Base-by-base conservation (phyloP, 2,888 invertebrate genomes). In the Nomada goodeniana region DNA sequence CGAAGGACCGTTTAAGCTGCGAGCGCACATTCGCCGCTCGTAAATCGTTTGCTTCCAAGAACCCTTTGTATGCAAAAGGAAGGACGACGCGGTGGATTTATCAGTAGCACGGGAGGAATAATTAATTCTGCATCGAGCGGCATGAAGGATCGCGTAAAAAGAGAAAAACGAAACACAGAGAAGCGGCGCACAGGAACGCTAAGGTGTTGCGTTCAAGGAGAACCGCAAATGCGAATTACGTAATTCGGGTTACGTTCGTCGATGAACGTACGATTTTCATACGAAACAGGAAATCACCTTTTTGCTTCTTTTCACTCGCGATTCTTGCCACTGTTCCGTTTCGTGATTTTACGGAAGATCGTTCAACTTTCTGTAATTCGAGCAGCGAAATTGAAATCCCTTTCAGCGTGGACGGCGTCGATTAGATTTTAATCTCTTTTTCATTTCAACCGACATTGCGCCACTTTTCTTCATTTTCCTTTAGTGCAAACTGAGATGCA, bases 171-270 rank as follows among this genome's bases (percentile, higher is more conserved):
- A 88, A 79, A 83, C 73, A 72, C 74, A 76, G 79, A 74, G 84
- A 82, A 86, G 70, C 79, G 67, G 88, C 76, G 80, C 79, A 76
- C 59, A 55, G 70, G 77, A 81, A 86, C 87, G 67, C 86, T 85
- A 80, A 36, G 85, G 86, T 86, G 86, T 78, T 84, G 84, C 85
- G 87, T 85, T 88, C 90, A 90, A 90, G 90, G 90, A 88, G 86
- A 88, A 87, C 89, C 86, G 77, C 86, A 84, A 82, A 74, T 20
- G 75, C 57, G 72, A 61, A 85, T 90, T 90, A 86, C 89, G 87
- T 89, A 90, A 90, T 88, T 80, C 79, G 60, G 84, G 74, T 85
- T 88, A 80, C 86, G 85, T 79, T 88, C 77, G 60, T 78, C 63
- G 76, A 69, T 61, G 55, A 64, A 36, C 59, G 47, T 64, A 50